Base-by-base conservation (phyloP, 2,113 vertebrate species). In the Anarrhichthys ocellatus region DNA sequence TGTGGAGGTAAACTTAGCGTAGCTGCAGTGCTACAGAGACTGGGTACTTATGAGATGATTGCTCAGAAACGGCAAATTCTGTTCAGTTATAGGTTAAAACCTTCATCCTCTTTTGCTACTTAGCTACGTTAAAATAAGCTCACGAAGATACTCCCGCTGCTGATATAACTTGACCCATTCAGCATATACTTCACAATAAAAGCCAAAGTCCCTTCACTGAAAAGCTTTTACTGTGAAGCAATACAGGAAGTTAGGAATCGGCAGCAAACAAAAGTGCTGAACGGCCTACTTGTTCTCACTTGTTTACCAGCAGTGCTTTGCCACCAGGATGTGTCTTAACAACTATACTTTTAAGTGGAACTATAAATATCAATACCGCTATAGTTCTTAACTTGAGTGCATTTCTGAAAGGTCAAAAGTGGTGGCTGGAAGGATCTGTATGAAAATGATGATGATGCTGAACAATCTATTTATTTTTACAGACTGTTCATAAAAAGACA, bases 401-500 rank as follows among this genome's bases (percentile, higher is more conserved):
- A 32, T 13, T 65, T 64, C 9, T 62, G 32, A 59, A 52, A 22
- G n/a, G 62, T 62, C 27, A 58, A 69, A 36, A 4, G 4, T 46
- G 52, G 42, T 6, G 24, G 22, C 10, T 65, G 42, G 15, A 59
- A 22, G 6, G 14, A 29, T 42, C 7, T 80, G 15, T 84, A 9
- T 74, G 34, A 11, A 61, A 11, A 59, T 71, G n/a, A 15, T 67
- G 15, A 46, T 46, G 46, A 66, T 73, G 18, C 34, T 36, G 22
- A 56, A 15, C 29, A n/a, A 22, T 48, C 5, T 32, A 10, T 68
- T 40, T 78, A 66, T 32, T 38, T 71, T 65, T 82, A 88, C 88
- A 99, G 98, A 98, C 97, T 24, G 59, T 92, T 73, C 98, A 99
- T 93, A 99, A 99, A 92, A 99, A 99, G 93, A 99, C 98, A 0